These are phyloP conservation scores for Cygnus atratus DNA, from an alignment of 2,113 vertebrate genomes.

Conservation along the genomic window DNA sequence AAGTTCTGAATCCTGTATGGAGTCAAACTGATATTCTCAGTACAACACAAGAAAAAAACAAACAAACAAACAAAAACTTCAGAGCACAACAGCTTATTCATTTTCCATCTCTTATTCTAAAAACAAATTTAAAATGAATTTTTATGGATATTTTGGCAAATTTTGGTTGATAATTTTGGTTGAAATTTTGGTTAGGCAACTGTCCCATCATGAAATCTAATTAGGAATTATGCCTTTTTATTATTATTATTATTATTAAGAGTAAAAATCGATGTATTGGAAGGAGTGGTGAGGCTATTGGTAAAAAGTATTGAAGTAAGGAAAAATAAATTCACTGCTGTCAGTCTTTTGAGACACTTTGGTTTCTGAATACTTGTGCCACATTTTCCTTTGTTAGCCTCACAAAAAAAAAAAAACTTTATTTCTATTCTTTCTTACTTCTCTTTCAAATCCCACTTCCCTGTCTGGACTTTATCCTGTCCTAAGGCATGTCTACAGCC, in stretches of 20 bases:
- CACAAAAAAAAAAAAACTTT: too few species aligned
- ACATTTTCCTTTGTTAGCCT: background rate
- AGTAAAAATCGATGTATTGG: background rate
- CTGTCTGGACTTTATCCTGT: background rate
- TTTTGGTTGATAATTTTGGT: background rate
- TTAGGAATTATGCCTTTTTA: background rate
- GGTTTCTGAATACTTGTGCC: background rate
- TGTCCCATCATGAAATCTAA: background rate
- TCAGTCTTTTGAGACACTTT: background rate
- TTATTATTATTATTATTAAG: too few species aligned
- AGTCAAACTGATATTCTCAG: background rate
- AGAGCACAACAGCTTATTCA: background rate
- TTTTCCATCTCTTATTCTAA: background rate
- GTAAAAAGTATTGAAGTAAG: background rate
- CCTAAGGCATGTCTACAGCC: background rate
- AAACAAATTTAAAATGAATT: background rate
- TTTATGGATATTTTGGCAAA: background rate
- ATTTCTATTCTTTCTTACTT: background rate
- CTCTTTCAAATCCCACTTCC: background rate
- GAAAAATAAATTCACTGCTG: background rate
- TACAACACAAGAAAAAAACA: background rate
- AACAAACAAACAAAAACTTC: background rate
- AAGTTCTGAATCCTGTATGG: background rate
- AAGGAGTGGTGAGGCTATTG: background rate
- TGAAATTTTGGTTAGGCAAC: background rate